Evolutionary conservation across 2,888 invertebrate genomes (phyloP).

Genomic region (Graphium colonna): DNA sequence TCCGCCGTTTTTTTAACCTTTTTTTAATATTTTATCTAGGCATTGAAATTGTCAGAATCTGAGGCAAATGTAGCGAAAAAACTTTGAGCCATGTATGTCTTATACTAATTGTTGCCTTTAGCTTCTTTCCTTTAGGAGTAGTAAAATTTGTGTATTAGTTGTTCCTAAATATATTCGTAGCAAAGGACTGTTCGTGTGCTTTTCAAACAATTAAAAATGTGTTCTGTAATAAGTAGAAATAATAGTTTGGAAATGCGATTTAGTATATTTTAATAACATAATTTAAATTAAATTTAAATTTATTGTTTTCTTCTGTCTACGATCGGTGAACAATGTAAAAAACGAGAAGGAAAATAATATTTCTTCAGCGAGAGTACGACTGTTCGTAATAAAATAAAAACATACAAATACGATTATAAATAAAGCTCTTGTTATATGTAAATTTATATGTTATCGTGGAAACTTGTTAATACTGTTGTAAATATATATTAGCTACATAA

Average conservation of each 20-base stretch:
- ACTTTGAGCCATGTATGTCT: neutral
- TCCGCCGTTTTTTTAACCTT: too few relatives aligned
- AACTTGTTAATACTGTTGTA: slow-evolving; percentile 69
- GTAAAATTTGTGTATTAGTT: slow-evolving; percentile 13
- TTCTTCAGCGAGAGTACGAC: slow-evolving; percentile 21
- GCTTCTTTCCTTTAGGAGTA: slow-evolving; percentile 14
- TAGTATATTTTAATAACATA: too few relatives aligned
- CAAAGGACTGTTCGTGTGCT: neutral
- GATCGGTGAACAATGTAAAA: neutral
- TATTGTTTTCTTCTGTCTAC: too few relatives aligned
- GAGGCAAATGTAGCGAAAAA: too few relatives aligned
- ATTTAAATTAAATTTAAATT: too few relatives aligned
- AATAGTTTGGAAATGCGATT: too few relatives aligned
- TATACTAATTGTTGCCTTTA: slow-evolving; percentile 6
- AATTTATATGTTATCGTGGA: slow-evolving; percentile 44
- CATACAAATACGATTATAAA: slow-evolving; percentile 19
- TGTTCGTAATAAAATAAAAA: slow-evolving; percentile 22
- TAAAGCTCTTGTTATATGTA: slow-evolving; percentile 32
- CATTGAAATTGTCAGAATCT: too few relatives aligned
- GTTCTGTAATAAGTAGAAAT: neutral
- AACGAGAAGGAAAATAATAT: neutral
- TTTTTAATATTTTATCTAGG: too few relatives aligned
- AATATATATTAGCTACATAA: slow-evolving; percentile 58
- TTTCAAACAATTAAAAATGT: neutral
- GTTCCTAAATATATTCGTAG: slow-evolving; percentile 8